Percentiles rank a stretch among this genome's conserved stretches.
These are phyloP conservation scores for Erpobdella octoculata DNA, from an alignment of 2,888 invertebrate species.

Conservation along the genomic window DNA sequence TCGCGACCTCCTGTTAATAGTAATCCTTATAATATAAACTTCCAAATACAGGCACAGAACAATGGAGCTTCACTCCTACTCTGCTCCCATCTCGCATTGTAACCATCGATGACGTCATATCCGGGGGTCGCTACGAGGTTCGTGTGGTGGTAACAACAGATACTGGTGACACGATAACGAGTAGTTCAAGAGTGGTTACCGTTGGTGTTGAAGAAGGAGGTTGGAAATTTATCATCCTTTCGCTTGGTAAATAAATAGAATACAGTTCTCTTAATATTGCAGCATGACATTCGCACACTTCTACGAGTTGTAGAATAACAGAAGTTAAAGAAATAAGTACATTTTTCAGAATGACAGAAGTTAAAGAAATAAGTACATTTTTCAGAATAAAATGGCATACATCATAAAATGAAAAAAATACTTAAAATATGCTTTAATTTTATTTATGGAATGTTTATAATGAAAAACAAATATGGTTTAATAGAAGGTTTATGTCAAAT, in stretches of 20 bases:
- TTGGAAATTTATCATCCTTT: neutral
- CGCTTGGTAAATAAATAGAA: neutral
- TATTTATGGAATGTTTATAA: no score
- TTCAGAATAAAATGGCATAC: no score
- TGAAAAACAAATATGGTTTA: no score
- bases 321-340: no score
- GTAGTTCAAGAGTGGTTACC: constrained; percentile 8
- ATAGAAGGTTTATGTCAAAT: no score
- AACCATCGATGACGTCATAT: constrained; percentile 9
- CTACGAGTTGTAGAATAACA: no score
- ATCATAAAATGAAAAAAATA: no score
- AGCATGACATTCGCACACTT: neutral
- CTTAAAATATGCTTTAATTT: no score
- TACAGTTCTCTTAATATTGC: neutral
- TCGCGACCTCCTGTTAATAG: neutral
- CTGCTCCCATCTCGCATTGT: neutral
- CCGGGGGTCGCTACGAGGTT: constrained; percentile 13
- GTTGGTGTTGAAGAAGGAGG: neutral
- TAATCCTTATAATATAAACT: no score
- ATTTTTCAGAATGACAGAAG: no score
- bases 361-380: no score
- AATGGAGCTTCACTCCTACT: constrained; percentile 11
- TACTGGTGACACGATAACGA: constrained; percentile 17
- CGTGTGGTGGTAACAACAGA: constrained; percentile 18
- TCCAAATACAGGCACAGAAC: neutral